phyloP scores from a whole-genome alignment of 1,140 invertebrate genomes.

The Calliopsis andreniformis region DNA sequence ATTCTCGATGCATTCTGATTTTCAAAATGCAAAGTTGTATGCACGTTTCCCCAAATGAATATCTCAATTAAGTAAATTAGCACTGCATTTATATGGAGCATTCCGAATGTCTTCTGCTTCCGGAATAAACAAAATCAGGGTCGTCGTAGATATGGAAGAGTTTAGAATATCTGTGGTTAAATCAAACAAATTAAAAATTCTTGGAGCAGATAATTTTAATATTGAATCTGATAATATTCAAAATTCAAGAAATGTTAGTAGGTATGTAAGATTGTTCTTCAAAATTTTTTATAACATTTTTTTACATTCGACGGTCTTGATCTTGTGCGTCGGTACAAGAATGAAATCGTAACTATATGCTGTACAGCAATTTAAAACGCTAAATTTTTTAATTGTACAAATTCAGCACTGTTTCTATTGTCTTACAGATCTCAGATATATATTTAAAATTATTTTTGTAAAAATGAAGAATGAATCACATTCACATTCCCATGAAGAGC shows the following conservation, averaged over 20 bases:
- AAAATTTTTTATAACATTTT: constrained; percentile 45
- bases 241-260: constrained; percentile 31
- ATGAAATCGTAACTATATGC: constrained; percentile 42
- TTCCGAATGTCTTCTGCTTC: constrained; percentile 63
- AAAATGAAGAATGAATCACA: constrained; percentile 63
- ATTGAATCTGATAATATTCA: constrained; percentile 11
- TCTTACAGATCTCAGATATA: constrained; percentile 70
- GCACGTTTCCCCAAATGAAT: constrained; percentile 52
- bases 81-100: constrained; percentile 71
- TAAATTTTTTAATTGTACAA: constrained; percentile 64
- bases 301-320: constrained; percentile 40
- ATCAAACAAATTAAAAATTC: not conserved
- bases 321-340: constrained; percentile 38
- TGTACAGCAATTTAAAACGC: constrained; percentile 43
- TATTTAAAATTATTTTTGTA: constrained; percentile 73
- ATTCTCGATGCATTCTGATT: constrained; percentile 58
- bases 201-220: constrained; percentile 3
- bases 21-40: constrained; percentile 51
- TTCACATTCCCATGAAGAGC: constrained; percentile 72
- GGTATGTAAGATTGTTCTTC: constrained; percentile 21
- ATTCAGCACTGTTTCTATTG: constrained; percentile 65
- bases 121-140: constrained; percentile 38
- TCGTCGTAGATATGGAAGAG: constrained; percentile 20
- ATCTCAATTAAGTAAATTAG: constrained; percentile 60
- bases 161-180: constrained; percentile 10